These are phyloP conservation scores for Lithophane ornitopus DNA, from an alignment of 2,888 invertebrate species.

Conservation along the genomic window DNA sequence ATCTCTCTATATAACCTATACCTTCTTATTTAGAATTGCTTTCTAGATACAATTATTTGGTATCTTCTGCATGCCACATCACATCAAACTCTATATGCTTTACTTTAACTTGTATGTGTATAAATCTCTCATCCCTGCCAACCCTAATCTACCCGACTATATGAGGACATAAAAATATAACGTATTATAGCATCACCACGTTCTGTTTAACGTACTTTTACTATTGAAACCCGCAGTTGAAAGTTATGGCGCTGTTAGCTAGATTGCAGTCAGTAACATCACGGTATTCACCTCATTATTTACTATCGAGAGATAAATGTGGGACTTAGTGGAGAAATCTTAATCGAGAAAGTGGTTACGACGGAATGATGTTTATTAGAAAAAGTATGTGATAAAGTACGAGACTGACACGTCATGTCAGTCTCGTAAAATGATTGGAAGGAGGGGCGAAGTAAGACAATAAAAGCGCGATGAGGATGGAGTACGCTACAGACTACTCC, in stretches of 20 bases:
- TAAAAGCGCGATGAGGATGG: background rate
- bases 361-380: background rate
- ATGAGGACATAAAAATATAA: slow-evolving; percentile 50
- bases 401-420: no score
- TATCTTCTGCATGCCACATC: no score
- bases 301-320: slow-evolving; percentile 13
- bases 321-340: background rate
- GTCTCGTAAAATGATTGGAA: background rate
- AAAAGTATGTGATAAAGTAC: background rate
- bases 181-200: slow-evolving; percentile 36
- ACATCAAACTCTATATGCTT: no score
- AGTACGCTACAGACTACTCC: background rate
- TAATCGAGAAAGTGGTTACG: slow-evolving; percentile 16
- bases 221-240: slow-evolving; percentile 61
- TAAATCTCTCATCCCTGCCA: slow-evolving; percentile 9
- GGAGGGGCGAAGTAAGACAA: background rate
- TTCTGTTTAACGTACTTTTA: slow-evolving; percentile 64
- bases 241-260: slow-evolving; percentile 45
- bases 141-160: slow-evolving; percentile 31
- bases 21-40: no score
- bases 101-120: background rate
- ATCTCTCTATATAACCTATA: no score
- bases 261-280: slow-evolving; percentile 40
- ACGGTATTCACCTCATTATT: slow-evolving; percentile 35
- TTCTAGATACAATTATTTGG: no score